A percentile compares a stretch with the other conserved stretches of the same genome.
Evolutionary conservation across 1,140 invertebrate genomes (phyloP).

Genomic region (Sweltsa coloradensis): DNA sequence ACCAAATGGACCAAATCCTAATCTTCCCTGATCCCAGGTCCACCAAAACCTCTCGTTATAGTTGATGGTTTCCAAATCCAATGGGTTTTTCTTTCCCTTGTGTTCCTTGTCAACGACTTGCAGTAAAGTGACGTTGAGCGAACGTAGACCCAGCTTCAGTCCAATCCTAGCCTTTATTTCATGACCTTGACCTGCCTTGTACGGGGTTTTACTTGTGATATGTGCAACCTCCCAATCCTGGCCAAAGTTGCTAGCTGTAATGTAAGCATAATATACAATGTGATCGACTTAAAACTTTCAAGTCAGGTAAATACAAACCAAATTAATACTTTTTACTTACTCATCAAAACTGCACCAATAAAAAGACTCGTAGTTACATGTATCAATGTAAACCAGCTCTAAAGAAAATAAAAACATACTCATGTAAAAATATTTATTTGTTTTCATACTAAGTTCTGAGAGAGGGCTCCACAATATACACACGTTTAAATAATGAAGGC

Average conservation of each 20-base stretch:
- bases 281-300: slow-evolving; percentile 6
- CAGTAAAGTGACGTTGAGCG: slow-evolving; percentile 46
- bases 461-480: no score
- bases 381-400: slow-evolving; percentile 30
- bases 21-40: slow-evolving; percentile 46
- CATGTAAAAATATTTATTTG: no score
- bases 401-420: slow-evolving; percentile 19
- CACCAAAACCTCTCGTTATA: slow-evolving; percentile 53
- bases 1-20: slow-evolving; percentile 47
- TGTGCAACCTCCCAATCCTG: slow-evolving; percentile 43
- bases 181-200: slow-evolving; percentile 35
- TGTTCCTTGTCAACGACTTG: no score
- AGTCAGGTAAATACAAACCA: no score
- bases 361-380: slow-evolving; percentile 31
- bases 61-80: slow-evolving; percentile 36
- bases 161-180: slow-evolving; percentile 39
- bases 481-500: no score
- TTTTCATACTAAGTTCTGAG: no score
- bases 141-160: slow-evolving; percentile 40
- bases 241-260: slow-evolving; percentile 44
- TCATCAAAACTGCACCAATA: slow-evolving; percentile 36
- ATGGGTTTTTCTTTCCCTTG: no score
- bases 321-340: slow-evolving; percentile 33
- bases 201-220: slow-evolving; percentile 33
- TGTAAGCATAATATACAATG: no score